Conservation (phyloP, 1,140 invertebrate species). For the Diachasmimorpha longicaudata region DNA sequence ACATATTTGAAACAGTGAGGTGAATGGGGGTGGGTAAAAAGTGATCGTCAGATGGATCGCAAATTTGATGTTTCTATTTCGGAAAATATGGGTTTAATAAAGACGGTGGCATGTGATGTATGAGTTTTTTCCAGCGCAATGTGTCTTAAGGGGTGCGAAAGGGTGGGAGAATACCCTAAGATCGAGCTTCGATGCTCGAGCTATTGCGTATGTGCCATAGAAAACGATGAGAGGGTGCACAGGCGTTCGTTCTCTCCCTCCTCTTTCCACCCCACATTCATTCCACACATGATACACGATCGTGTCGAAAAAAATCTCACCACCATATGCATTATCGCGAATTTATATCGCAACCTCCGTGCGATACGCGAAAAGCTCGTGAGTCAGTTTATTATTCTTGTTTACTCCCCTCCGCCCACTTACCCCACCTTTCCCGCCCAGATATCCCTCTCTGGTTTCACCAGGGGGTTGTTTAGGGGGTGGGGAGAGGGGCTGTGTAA, state of each 20-base stretch:
- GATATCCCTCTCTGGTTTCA: neutral
- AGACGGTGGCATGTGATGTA: constrained; percentile 57
- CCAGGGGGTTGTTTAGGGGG: neutral
- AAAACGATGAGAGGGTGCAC: constrained; percentile 22
- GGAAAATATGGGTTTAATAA: constrained; percentile 63
- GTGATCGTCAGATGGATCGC: neutral
- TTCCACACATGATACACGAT: neutral
- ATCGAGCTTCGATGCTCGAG: constrained; percentile 52
- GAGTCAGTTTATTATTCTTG: constrained; percentile 10
- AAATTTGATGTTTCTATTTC: constrained; percentile 40
- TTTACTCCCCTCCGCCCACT: neutral
- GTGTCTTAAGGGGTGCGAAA: neutral
- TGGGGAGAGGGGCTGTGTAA: neutral
- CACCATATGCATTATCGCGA: neutral
- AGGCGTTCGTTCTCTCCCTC: neutral
- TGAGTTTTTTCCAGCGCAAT: constrained; percentile 27
- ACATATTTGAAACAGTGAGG: neutral
- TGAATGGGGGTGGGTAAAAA: neutral
- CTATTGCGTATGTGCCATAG: constrained; percentile 48
- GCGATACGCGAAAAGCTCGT: constrained; percentile 3
- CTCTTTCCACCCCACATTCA: neutral
- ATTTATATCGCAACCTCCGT: constrained; percentile 1
- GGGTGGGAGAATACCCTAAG: neutral
- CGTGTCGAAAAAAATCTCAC: constrained; percentile 17
- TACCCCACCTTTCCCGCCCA: neutral